Evolutionary conservation across 2,888 invertebrate species (phyloP).

Genomic region (Drosophila incognita): DNA sequence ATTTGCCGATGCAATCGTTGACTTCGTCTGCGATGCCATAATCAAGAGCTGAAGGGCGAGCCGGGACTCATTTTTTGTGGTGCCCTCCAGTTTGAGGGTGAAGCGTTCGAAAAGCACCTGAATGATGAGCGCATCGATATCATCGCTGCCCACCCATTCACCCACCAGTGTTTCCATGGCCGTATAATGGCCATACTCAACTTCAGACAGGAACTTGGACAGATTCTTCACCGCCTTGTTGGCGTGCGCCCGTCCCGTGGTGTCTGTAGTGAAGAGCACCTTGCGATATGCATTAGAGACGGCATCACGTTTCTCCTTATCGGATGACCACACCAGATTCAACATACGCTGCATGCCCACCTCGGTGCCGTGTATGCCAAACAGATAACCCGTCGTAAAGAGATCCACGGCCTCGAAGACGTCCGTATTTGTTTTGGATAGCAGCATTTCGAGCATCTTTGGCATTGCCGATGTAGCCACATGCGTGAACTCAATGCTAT

Average conservation of each 20-base stretch:
- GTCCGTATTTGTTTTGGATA: slow-evolving; percentile 91
- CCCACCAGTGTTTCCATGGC: slow-evolving; percentile 88
- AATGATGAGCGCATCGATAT: slow-evolving; percentile 86
- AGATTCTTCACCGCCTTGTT: slow-evolving; percentile 87
- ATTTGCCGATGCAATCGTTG: slow-evolving; percentile 88
- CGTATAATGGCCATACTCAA: slow-evolving; percentile 87
- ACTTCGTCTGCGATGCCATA: slow-evolving; percentile 90
- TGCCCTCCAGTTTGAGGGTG: slow-evolving; percentile 89
- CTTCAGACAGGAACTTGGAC: slow-evolving; percentile 86
- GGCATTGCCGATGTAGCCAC: slow-evolving; percentile 85
- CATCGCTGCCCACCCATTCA: slow-evolving; percentile 87
- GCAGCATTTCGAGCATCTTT: slow-evolving; percentile 90
- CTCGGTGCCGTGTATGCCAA: slow-evolving; percentile 90
- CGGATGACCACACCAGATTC: slow-evolving; percentile 92
- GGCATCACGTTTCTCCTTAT: slow-evolving; percentile 90
- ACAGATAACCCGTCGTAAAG: slow-evolving; percentile 92
- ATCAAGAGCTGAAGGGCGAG: slow-evolving; percentile 91
- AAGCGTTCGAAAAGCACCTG: slow-evolving; percentile 95
- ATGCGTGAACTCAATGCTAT: slow-evolving; percentile 86
- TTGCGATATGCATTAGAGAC: slow-evolving; percentile 91
- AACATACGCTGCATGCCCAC: slow-evolving; percentile 91
- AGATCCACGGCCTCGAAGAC: slow-evolving; percentile 95
- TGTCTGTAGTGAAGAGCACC: slow-evolving; percentile 84
- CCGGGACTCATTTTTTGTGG: slow-evolving; percentile 89
- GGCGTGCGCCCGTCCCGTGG: slow-evolving; percentile 85